phyloP scores from a whole-genome alignment of 2,888 invertebrate species.

The Zhengitettix transpicula region DNA sequence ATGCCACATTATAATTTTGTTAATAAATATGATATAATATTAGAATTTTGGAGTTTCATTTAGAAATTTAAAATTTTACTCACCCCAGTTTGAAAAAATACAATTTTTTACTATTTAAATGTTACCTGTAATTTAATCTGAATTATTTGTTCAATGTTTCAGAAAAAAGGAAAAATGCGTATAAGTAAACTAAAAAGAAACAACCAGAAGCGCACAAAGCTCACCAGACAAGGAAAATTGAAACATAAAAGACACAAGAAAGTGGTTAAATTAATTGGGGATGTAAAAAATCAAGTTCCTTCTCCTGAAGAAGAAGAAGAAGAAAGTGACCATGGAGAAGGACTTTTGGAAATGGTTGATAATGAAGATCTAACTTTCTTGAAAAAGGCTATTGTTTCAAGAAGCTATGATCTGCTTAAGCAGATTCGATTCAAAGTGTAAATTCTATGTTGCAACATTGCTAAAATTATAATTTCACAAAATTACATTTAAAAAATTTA shows the following conservation, averaged over 20 bases:
- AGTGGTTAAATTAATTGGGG: constrained; percentile 10
- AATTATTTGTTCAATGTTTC: constrained; percentile 5
- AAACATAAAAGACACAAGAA: constrained; percentile 18
- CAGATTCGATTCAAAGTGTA: constrained; percentile 8
- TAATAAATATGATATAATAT: too few species aligned
- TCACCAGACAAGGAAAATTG: constrained; percentile 35
- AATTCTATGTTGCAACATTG: neutral
- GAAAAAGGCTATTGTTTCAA: constrained; percentile 27
- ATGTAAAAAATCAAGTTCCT: constrained; percentile 1
- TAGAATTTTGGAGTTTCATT: too few species aligned
- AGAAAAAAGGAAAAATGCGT: constrained; percentile 33
- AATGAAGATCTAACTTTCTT: constrained; percentile 37
- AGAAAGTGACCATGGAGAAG: constrained; percentile 30
- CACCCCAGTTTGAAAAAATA: too few species aligned
- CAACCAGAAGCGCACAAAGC: constrained; percentile 39
- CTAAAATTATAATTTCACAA: too few species aligned
- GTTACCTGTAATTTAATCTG: too few species aligned
- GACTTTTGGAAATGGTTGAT: constrained; percentile 40
- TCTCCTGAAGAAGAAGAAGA: constrained; percentile 10
- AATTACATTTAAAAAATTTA: too few species aligned
- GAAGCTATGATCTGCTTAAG: constrained; percentile 15
- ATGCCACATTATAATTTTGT: too few species aligned
- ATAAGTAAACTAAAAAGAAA: constrained; percentile 38
- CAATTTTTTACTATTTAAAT: too few species aligned
- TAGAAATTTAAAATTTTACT: too few species aligned